Conservation (phyloP, 2,888 invertebrate species). For the Homarus gammarus region DNA sequence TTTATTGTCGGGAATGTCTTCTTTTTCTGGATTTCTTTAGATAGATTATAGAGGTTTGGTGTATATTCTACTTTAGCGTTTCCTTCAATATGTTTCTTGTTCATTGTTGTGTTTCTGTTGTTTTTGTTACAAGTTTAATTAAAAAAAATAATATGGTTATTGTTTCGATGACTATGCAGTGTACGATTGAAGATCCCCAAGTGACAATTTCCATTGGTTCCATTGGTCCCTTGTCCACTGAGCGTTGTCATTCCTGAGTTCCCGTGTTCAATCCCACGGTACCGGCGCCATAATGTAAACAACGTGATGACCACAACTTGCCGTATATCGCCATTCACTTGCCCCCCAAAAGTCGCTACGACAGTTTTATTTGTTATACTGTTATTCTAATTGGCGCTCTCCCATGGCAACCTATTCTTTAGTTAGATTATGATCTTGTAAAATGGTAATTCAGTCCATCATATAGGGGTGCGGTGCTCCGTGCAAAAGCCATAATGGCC, state of each 20-base stretch:
- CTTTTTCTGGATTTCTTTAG: too few relatives aligned
- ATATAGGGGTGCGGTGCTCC: background rate
- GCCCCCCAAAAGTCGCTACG: conserved; percentile 24
- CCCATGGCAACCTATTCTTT: conserved; percentile 40
- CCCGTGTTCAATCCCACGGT: conserved; percentile 26
- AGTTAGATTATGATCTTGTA: conserved; percentile 34
- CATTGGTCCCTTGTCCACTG: background rate
- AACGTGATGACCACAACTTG: background rate
- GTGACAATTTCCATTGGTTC: background rate
- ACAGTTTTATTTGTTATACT: conserved; percentile 47
- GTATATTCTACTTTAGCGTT: background rate
- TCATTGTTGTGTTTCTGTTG: background rate
- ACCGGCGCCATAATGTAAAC: conserved; percentile 35
- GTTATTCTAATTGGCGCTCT: conserved; percentile 40
- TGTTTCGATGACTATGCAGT: too few relatives aligned
- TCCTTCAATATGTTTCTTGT: background rate
- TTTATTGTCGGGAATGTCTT: too few relatives aligned
- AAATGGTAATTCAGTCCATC: conserved; percentile 5
- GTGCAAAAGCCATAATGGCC: conserved; percentile 1
- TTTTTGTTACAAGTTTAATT: too few relatives aligned
- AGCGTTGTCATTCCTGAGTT: conserved; percentile 34
- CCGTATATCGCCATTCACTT: conserved; percentile 33
- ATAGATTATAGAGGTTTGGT: too few relatives aligned
- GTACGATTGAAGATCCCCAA: background rate
- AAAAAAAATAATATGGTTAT: background rate